These are phyloP conservation scores for Harpegnathos saltator DNA, from an alignment of 1,140 invertebrate species.

Conservation along the genomic window DNA sequence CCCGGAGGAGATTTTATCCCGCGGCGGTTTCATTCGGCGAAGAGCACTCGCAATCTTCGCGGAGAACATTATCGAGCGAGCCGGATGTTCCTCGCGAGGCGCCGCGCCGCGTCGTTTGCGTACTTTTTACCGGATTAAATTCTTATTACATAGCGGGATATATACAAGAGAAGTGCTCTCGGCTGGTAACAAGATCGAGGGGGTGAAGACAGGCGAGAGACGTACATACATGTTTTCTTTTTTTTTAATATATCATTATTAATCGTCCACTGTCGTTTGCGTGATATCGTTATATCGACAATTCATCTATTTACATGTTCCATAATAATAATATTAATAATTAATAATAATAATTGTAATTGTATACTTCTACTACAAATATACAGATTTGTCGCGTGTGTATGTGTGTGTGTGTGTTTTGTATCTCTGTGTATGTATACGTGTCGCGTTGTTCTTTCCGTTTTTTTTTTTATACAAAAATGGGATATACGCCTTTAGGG, in stretches of 20 bases:
- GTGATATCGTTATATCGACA: conserved; percentile 84
- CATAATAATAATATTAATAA: conserved; percentile 78
- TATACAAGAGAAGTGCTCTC: too few species aligned
- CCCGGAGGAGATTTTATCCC: too few species aligned
- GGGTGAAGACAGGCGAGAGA: not conserved
- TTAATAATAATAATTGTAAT: conserved; percentile 82
- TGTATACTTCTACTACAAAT: conserved; percentile 84
- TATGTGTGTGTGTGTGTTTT: conserved; percentile 65
- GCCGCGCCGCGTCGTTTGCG: too few species aligned
- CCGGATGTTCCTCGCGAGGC: too few species aligned
- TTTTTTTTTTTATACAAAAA: conserved; percentile 78
- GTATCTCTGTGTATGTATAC: conserved; percentile 62
- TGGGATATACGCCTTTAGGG: conserved; percentile 60
- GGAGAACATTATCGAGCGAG: too few species aligned
- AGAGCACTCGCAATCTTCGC: too few species aligned
- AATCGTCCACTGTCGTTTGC: conserved; percentile 82
- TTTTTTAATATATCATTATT: conserved; percentile 84
- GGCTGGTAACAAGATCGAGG: too few species aligned
- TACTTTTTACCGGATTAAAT: too few species aligned
- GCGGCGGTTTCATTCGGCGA: too few species aligned
- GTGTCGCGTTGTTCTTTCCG: conserved; percentile 59
- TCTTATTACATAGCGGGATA: too few species aligned
- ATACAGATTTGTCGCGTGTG: conserved; percentile 81
- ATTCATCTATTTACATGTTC: conserved; percentile 85
- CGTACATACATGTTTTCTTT: conserved; percentile 19